These are phyloP conservation scores for Pogonomyrmex californicus DNA, from an alignment of 1,140 invertebrate genomes.

Conservation along the genomic window DNA sequence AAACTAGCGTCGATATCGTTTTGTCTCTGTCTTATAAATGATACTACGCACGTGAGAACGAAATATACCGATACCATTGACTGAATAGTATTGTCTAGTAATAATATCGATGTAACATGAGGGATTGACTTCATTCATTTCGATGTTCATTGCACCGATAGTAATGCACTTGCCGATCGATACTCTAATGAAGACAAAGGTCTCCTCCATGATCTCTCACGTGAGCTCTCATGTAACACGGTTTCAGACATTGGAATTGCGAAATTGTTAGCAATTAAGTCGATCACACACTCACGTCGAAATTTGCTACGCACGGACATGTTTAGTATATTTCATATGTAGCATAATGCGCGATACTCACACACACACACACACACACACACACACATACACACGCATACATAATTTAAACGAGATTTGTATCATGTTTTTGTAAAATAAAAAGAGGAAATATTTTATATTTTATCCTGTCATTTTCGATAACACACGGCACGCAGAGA, in stretches of 20 bases:
- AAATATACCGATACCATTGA: conserved; percentile 12
- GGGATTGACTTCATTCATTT: conserved; percentile 52
- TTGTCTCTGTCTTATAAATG: conserved; percentile 3
- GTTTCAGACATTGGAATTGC: conserved; percentile 23
- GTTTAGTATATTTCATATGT: neutral
- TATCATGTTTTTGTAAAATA: neutral
- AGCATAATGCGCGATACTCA: neutral
- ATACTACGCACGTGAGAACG: neutral
- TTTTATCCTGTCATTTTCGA: neutral
- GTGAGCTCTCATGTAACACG: conserved; percentile 20
- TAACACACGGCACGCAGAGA: neutral
- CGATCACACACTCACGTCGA: neutral
- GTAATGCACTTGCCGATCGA: conserved; percentile 71
- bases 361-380: too few relatives aligned
- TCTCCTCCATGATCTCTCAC: conserved; percentile 44
- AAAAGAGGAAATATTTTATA: neutral
- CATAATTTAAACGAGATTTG: neutral
- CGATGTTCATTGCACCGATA: conserved; percentile 56
- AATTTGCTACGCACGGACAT: neutral
- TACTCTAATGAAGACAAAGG: conserved; percentile 72
- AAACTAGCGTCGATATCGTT: neutral
- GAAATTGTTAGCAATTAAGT: conserved; percentile 30
- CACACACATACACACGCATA: too few relatives aligned
- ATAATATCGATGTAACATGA: conserved; percentile 38
- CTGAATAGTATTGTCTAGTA: conserved; percentile 7